Conservation (phyloP, 2,888 invertebrate genomes). For the Digitonthophagus gazella region DNA sequence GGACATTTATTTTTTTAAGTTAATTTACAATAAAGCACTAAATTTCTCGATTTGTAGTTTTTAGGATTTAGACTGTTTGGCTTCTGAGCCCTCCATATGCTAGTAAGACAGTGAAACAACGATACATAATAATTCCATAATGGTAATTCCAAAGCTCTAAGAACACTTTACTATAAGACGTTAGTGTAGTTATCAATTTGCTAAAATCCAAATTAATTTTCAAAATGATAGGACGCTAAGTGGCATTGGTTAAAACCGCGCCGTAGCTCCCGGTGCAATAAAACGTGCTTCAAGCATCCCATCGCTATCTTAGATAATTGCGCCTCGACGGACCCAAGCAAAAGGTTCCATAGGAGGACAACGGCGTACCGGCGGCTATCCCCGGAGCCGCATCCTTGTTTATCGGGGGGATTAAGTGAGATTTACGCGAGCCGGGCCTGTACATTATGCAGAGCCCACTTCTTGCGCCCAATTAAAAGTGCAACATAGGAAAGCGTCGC, state of each 20-base stretch:
- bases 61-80: no score
- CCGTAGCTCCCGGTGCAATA: slow-evolving; percentile 31
- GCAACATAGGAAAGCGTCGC: slow-evolving; percentile 42
- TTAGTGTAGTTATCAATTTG: background rate
- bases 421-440: slow-evolving; percentile 37
- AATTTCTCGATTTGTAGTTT: no score
- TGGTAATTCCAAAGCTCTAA: background rate
- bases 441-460: slow-evolving; percentile 43
- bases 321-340: slow-evolving; percentile 23
- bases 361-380: background rate
- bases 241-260: slow-evolving; percentile 30
- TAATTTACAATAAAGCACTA: no score
- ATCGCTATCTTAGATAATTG: slow-evolving; percentile 31
- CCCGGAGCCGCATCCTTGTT: slow-evolving; percentile 15
- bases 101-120: no score
- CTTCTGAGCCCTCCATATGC: no score
- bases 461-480: slow-evolving; percentile 45
- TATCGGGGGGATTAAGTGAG: slow-evolving; percentile 34
- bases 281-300: slow-evolving; percentile 37
- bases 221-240: slow-evolving; percentile 35
- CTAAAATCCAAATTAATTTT: slow-evolving; percentile 29
- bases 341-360: slow-evolving; percentile 28
- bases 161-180: no score
- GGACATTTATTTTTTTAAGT: no score
- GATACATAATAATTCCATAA: no score